These are phyloP conservation scores for Gambusia affinis DNA, from an alignment of 2,113 vertebrate genomes.

Conservation along the genomic window DNA sequence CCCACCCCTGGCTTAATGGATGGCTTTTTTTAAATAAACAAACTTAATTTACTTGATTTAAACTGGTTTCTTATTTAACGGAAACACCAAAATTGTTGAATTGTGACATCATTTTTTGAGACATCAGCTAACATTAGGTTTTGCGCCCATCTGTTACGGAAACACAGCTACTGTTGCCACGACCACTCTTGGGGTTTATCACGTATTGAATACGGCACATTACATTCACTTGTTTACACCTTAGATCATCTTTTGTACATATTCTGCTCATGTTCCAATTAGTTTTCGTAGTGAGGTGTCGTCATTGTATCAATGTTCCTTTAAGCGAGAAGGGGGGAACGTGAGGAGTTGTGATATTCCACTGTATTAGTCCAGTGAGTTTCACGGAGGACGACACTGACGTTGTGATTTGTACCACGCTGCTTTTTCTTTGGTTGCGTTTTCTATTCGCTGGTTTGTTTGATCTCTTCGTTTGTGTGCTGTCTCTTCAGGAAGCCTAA, in stretches of 20 bases:
- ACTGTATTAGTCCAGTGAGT: slow-evolving; percentile 52
- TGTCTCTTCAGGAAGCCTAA: slow-evolving; percentile 79
- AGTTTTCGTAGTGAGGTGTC: slow-evolving; percentile 82
- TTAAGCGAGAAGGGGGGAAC: slow-evolving; percentile 22
- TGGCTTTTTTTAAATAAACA: no score
- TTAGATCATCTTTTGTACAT: slow-evolving; percentile 85
- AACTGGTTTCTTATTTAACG: no score
- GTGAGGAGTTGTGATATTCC: slow-evolving; percentile 39
- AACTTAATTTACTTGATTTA: no score
- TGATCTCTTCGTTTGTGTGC: slow-evolving; percentile 68
- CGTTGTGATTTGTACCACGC: slow-evolving; percentile 56
- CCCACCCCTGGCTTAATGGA: no score
- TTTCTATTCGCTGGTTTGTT: slow-evolving; percentile 50
- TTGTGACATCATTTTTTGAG: no score
- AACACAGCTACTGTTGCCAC: not conserved
- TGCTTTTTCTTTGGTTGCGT: slow-evolving; percentile 47
- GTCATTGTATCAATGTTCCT: slow-evolving; percentile 56
- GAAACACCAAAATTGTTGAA: no score
- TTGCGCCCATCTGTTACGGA: no score
- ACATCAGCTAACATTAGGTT: no score
- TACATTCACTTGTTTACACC: not conserved
- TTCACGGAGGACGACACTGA: slow-evolving; percentile 63
- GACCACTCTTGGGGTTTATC: slow-evolving; percentile 4
- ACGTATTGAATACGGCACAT: slow-evolving; percentile 34
- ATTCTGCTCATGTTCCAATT: slow-evolving; percentile 77